Conservation (phyloP, 2,888 invertebrate species). For the Leucophenga montana region DNA sequence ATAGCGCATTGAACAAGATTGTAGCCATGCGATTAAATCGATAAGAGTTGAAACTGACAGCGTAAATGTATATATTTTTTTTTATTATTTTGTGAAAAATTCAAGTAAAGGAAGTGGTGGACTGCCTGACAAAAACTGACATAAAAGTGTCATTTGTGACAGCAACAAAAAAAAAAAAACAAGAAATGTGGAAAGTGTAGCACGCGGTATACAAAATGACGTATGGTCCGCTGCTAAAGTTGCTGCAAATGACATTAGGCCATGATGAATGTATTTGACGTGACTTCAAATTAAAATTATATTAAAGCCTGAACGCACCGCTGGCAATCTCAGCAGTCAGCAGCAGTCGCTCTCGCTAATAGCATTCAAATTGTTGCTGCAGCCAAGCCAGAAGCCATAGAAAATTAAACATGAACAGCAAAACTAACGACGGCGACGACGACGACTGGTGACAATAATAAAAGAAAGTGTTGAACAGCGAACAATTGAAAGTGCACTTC, state of each 20-base stretch:
- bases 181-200: background rate
- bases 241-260: background rate
- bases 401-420: slow-evolving; percentile 38
- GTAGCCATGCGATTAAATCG: too few species aligned
- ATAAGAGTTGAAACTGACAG: too few species aligned
- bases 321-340: slow-evolving; percentile 40
- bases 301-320: slow-evolving; percentile 31
- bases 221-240: background rate
- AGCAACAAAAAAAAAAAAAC: slow-evolving; percentile 16
- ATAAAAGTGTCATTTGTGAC: slow-evolving; percentile 30
- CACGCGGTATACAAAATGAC: background rate
- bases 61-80: too few species aligned
- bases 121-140: slow-evolving; percentile 18
- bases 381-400: slow-evolving; percentile 54
- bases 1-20: too few species aligned
- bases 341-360: slow-evolving; percentile 53
- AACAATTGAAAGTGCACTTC: slow-evolving; percentile 56
- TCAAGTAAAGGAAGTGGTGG: background rate
- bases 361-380: slow-evolving; percentile 63
- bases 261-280: slow-evolving; percentile 40
- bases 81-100: too few species aligned
- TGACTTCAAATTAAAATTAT: slow-evolving; percentile 52
- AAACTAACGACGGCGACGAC: slow-evolving; percentile 44
- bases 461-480: slow-evolving; percentile 36
- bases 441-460: slow-evolving; percentile 11